These are phyloP conservation scores for Drosophila incognita DNA, from an alignment of 2,888 invertebrate genomes.

Conservation along the genomic window DNA sequence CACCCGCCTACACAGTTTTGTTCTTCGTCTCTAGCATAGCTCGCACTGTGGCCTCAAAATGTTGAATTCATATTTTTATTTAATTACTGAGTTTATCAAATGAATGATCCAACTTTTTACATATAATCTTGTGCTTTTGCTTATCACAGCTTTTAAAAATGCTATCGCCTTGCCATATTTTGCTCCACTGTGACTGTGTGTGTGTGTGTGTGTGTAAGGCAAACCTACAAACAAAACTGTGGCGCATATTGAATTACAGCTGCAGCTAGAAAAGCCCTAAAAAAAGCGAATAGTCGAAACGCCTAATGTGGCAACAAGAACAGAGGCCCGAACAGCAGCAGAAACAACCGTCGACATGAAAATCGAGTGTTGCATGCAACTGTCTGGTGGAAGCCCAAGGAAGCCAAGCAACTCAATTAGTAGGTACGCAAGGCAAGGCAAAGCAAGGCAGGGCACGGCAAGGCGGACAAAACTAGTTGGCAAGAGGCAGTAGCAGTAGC, in stretches of 20 bases:
- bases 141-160: background rate
- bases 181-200: slow-evolving; percentile 33
- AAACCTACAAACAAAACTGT: slow-evolving; percentile 31
- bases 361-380: slow-evolving; percentile 60
- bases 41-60: slow-evolving; percentile 7
- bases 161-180: background rate
- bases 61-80: background rate
- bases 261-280: slow-evolving; percentile 68
- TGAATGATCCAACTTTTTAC: background rate
- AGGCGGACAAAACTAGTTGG: slow-evolving; percentile 37
- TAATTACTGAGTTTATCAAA: too few species aligned
- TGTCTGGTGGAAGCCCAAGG: slow-evolving; percentile 68
- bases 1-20: background rate
- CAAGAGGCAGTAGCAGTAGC: slow-evolving; percentile 3
- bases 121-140: background rate
- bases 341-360: slow-evolving; percentile 26
- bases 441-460: background rate
- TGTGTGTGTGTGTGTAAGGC: slow-evolving; percentile 24
- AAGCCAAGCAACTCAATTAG: slow-evolving; percentile 81
- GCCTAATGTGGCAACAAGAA: slow-evolving; percentile 27
- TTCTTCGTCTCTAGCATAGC: background rate
- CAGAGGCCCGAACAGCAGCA: slow-evolving; percentile 13
- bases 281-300: slow-evolving; percentile 20
- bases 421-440: slow-evolving; percentile 19
- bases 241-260: slow-evolving; percentile 67